Conservation (phyloP, 2,888 invertebrate genomes). For the Drosophila conformis region DNA sequence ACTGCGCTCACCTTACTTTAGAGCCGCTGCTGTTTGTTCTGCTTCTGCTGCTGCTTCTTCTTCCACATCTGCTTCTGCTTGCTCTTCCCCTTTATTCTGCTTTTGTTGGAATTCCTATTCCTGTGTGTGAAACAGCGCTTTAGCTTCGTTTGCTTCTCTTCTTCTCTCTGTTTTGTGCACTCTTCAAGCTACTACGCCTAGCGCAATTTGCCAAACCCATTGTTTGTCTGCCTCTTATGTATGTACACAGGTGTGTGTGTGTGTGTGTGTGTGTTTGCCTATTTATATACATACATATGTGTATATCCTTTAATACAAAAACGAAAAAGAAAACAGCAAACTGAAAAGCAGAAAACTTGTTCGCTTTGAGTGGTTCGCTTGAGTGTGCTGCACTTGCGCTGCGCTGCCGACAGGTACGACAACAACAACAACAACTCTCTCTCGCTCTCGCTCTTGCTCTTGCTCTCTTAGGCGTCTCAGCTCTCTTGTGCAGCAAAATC, state of each 20-base stretch:
- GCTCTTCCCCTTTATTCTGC: slow-evolving; percentile 13
- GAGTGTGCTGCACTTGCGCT: slow-evolving; percentile 68
- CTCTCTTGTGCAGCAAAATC: slow-evolving; percentile 18
- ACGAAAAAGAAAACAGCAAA: slow-evolving; percentile 14
- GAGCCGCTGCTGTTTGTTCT: slow-evolving; percentile 10
- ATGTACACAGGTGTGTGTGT: slow-evolving; percentile 4
- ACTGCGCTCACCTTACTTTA: slow-evolving; percentile 45
- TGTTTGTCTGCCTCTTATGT: slow-evolving; percentile 51
- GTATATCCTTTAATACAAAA: slow-evolving; percentile 56
- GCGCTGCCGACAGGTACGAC: slow-evolving; percentile 66
- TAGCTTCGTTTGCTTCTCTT: slow-evolving; percentile 22
- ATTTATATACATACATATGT: slow-evolving; percentile 13
- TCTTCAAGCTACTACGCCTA: slow-evolving; percentile 33
- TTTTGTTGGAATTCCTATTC: slow-evolving; percentile 65
- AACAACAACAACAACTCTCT: slow-evolving; percentile 5
- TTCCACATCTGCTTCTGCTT: slow-evolving; percentile 11
- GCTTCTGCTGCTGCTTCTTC: slow-evolving; percentile 4
- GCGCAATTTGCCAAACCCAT: slow-evolving; percentile 65
- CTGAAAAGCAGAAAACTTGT: slow-evolving; percentile 30
- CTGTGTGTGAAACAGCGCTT: slow-evolving; percentile 29
- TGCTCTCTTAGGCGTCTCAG: slow-evolving; percentile 8
- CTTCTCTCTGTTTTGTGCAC: slow-evolving; percentile 26
- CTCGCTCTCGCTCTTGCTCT: neutral
- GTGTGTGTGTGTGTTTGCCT: slow-evolving; percentile 9
- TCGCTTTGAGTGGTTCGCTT: slow-evolving; percentile 51